A percentile compares a stretch with the other conserved stretches of the same genome.
phyloP scores from a whole-genome alignment of 2,113 vertebrate species.

The Alligator sinensis region DNA sequence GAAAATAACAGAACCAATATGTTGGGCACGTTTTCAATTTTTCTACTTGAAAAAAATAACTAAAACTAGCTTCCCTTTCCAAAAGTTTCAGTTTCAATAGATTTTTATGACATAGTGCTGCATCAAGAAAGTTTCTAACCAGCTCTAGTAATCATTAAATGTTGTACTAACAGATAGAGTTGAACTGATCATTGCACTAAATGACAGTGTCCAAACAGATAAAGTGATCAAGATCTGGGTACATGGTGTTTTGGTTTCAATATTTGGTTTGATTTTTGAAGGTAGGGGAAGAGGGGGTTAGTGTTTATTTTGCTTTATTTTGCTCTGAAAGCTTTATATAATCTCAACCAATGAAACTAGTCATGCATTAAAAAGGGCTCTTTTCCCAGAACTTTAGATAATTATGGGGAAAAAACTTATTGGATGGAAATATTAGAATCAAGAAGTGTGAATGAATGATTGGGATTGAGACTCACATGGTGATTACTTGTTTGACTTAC shows the following conservation, averaged over 20 bases:
- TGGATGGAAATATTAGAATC: background rate
- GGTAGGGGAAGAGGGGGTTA: too few relatives aligned
- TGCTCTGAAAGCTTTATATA: background rate
- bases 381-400: background rate
- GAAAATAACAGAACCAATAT: too few relatives aligned
- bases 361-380: background rate
- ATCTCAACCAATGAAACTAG: background rate
- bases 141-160: background rate
- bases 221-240: fast-evolving
- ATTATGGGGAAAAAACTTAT: background rate
- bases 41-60: background rate
- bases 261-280: too few relatives aligned
- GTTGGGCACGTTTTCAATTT: background rate
- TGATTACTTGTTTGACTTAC: background rate
- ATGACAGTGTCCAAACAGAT: background rate
- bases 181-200: background rate
- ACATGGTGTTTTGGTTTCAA: too few relatives aligned
- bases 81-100: background rate
- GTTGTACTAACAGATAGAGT: background rate
- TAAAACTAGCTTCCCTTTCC: background rate
- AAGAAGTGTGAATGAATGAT: background rate
- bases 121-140: too few relatives aligned
- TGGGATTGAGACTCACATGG: background rate
- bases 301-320: too few relatives aligned
- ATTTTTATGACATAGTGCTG: too few relatives aligned